Percentiles rank a stretch among this genome's conserved stretches.
These are phyloP conservation scores for Chromoteleia sp. DNA, from an alignment of 2,888 invertebrate genomes.

Conservation along the genomic window DNA sequence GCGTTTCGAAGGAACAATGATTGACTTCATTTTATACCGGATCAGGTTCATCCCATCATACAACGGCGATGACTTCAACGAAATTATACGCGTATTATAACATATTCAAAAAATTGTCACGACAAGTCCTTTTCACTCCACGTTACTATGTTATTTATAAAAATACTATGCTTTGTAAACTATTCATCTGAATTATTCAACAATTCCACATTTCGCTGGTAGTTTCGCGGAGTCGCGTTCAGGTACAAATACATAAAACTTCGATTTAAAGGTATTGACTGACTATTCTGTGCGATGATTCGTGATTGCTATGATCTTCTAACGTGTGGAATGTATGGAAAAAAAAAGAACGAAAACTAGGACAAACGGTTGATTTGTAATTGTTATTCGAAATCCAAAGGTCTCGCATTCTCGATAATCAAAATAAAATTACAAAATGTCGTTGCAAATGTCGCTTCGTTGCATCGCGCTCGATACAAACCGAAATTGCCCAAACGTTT, in stretches of 20 bases:
- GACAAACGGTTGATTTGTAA: not conserved
- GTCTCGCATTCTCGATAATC: too few species aligned
- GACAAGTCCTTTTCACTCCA: not conserved
- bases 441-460: not conserved
- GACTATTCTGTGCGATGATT: constrained; percentile 34
- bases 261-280: constrained; percentile 31
- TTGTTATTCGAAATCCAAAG: too few species aligned
- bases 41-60: not conserved
- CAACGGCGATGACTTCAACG: not conserved
- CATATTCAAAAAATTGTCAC: constrained; percentile 16
- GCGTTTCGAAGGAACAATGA: constrained; percentile 25
- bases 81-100: not conserved
- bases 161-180: constrained; percentile 59
- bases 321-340: constrained; percentile 46
- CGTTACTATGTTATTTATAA: constrained; percentile 35
- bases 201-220: constrained; percentile 38
- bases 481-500: constrained; percentile 26
- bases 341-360: constrained; percentile 1
- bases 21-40: constrained; percentile 22
- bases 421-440: not conserved
- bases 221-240: constrained; percentile 39
- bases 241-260: constrained; percentile 58
- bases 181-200: constrained; percentile 46
- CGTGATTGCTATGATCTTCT: constrained; percentile 22
- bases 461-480: constrained; percentile 22